Evolutionary conservation across 2,888 invertebrate species (phyloP), one percentile per base, ranked within the genome.

Genomic region (Clanis bilineata): DNA sequence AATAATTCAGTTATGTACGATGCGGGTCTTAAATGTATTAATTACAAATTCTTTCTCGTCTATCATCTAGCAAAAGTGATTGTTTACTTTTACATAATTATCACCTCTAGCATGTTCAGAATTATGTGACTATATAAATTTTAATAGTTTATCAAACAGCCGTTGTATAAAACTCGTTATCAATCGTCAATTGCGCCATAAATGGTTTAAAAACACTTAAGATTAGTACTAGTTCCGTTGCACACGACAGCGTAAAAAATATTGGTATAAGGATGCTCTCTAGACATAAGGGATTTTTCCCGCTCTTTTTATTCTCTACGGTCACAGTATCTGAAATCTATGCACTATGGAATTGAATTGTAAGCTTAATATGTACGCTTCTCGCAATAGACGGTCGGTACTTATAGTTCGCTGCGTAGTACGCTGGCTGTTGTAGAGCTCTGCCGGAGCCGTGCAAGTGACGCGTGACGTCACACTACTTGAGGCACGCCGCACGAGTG

Each of bases 271-370:
- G 15, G 28, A 47, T 28, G 47, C 25, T 28, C 25, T 51, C 18
- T 51, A 51, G 28, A 21, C 21, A 18, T 51, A 51, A 18, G 9
- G 18, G 18, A 10, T 32, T 28, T 18, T 51, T 21, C 18, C n/a
- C 28, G 25, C 10, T 44, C n/a, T 25, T 7, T 15, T 3, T 28
- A 28, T 38, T 39, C 51, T 18, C 51, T 58, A 25, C 39, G 38
- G 47, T 55, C 41, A 64, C 67, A 65, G 74, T 76, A 77, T 74
- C 76, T 70, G 74, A 74, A 74, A 79, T 71, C 75, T 79, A 85
- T 83, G 91, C 91, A 91, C 89, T 82, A 83, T 76, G 92, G 91
- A 92, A 91, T 92, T 92, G 92, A 92, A 80, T 73, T 77, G 81
- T 84, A 81, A 77, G 82, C 82, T 83, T n/a, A n/a, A 83, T 85